Base-by-base conservation (phyloP, 2,113 vertebrate genomes). In the Pithys albifrons region DNA sequence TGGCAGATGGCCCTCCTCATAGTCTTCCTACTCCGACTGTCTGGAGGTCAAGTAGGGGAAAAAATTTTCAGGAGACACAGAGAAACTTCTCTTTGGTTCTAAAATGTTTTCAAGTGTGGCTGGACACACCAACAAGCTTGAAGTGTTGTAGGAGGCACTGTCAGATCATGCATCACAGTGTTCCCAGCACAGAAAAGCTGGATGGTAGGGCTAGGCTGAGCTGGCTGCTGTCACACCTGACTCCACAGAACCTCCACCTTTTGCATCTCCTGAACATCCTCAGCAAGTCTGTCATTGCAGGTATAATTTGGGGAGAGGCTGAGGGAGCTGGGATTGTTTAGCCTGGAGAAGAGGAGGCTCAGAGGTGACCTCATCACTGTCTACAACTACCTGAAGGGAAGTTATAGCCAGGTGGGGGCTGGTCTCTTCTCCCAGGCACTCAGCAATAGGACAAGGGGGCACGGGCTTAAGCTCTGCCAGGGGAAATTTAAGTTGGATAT, bases 131-230 rank as follows among this genome's bases (percentile, higher is more conserved):
- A 74, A 3, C 2, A 19, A 84, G 81, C 27, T 81, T 13, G 2
- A 67, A 91, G 55, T 3, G 4, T 59, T 78, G 43, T 20, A 75
- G 58, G 41, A 89, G 45, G 70, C 55, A 22, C 35, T 45, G 48
- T 23, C 37, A 51, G 77, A 49, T 78, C 0, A 0, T 33, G 43
- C 33, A 78, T 77, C 20, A 3, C 13, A 8, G 24, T 1, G 3
- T 51, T 85, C 41, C 51, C 28, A 43, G 41, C 41, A 7, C 11
- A 66, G 87, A 65, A 35, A 72, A 73, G 46, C 2, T 23, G 67
- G 69, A 51, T 31, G 61, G 57, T 39, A 23, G 59, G 49, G 70
- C 65, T 74, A 59, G 15, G 19, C 64, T 33, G 18, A 41, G 54
- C 58, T 49, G 23, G 48, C 67, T 81, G 35, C 52, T 61, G 18